phyloP scores from a whole-genome alignment of 2,888 invertebrate genomes.

The Scaptodrosophila latifasciaeformis region DNA sequence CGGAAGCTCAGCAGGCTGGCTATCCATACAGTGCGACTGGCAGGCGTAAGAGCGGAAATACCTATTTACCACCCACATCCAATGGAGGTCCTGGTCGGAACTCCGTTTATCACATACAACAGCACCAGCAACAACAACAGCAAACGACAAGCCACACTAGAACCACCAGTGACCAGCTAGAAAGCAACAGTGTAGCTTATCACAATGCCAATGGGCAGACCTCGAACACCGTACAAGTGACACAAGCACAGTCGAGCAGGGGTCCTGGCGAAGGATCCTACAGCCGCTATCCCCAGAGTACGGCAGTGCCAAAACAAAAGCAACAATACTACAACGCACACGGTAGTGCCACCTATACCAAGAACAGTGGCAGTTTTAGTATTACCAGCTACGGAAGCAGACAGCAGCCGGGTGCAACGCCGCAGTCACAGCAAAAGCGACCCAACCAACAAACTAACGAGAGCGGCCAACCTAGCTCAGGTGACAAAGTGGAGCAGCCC shows the following conservation, averaged over 20 bases:
- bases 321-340: constrained; percentile 68
- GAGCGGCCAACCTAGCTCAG: neutral
- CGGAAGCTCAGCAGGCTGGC: constrained; percentile 24
- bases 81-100: constrained; percentile 48
- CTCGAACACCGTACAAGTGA: constrained; percentile 39
- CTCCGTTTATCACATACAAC: constrained; percentile 62
- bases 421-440: constrained; percentile 11
- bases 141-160: constrained; percentile 34
- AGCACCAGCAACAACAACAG: constrained; percentile 36
- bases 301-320: constrained; percentile 30
- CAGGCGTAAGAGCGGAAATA: constrained; percentile 67
- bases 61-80: constrained; percentile 72
- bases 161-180: constrained; percentile 44
- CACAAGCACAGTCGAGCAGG: constrained; percentile 38
- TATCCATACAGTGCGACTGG: constrained; percentile 57
- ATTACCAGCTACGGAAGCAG: constrained; percentile 59
- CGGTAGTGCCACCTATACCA: constrained; percentile 49
- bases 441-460: neutral
- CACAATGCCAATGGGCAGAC: constrained; percentile 46
- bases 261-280: constrained; percentile 72
- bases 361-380: constrained; percentile 59
- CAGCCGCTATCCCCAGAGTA: constrained; percentile 44
- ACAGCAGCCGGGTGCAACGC: constrained; percentile 21
- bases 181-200: constrained; percentile 54
- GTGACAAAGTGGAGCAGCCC: constrained; percentile 45